Conservation (phyloP, 2,888 invertebrate species). For the Stegophylla sp. region DNA sequence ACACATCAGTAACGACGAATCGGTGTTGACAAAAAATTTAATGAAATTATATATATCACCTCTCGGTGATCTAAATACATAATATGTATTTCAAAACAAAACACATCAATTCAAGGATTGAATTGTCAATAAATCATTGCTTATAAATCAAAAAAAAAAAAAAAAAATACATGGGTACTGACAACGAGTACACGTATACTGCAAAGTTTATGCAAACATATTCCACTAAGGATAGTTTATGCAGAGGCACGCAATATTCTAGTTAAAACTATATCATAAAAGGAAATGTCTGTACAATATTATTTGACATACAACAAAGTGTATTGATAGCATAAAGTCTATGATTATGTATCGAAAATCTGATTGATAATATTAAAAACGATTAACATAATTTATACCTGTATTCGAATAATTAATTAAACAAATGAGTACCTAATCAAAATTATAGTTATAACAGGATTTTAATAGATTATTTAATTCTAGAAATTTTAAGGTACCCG, state of each 20-base stretch:
- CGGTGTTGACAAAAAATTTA: background rate
- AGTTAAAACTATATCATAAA: background rate
- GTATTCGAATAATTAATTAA: background rate
- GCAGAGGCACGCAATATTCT: slow-evolving; percentile 1
- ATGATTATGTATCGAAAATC: background rate
- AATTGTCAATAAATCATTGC: too few species aligned
- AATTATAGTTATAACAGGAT: background rate
- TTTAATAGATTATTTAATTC: background rate
- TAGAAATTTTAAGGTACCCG: background rate
- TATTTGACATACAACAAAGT: slow-evolving; percentile 6
- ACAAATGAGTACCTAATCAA: background rate
- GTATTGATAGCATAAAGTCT: background rate
- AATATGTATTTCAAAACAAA: background rate
- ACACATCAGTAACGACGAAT: background rate
- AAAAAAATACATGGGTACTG: background rate
- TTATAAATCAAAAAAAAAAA: background rate
- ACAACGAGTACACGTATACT: background rate
- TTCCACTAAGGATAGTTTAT: background rate
- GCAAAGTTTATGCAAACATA: background rate
- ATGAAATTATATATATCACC: background rate
- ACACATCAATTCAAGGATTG: background rate
- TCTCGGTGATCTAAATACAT: background rate
- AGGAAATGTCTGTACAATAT: background rate
- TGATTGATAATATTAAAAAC: background rate
- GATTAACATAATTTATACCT: background rate